Evolutionary conservation across 2,888 invertebrate species (phyloP), one percentile per base, ranked within the genome.

Genomic region (Caenorhabditis wallacei): DNA sequence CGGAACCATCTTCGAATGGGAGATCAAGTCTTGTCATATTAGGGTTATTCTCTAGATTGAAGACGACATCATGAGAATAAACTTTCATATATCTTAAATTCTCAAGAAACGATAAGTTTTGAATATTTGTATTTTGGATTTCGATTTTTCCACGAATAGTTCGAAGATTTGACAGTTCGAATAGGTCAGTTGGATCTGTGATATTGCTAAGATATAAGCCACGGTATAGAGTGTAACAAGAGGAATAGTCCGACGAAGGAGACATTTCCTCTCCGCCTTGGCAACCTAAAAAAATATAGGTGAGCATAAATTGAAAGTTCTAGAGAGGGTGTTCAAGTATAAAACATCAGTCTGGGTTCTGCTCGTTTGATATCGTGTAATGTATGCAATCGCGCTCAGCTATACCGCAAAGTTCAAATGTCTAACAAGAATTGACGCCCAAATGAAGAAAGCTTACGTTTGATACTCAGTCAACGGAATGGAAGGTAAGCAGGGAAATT

Each of bases 21-120:
- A 24, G 13, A 0, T 1, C 43, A 11, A 61, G 26, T 43, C 61
- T 61, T 11, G 43, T 61, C 61, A 61, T 61, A 1, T 61, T 16
- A 2, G 43, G 26, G 24, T 61, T 61, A n/a, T 61, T 46, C n/a
- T 26, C 43, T 13, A 61, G 26, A 26, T 61, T 61, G 26, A 61
- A 26, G 0, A 24, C 26, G 18, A 48, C 2, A 48, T n/a, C n/a
- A 4, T 48, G 3, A 3, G n/a, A 13, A 18, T 18, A 2, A 2
- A 18, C 2, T 18, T 8, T n/a, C 46, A 48, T 13, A 48, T 48
- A 1, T 18, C 8, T 3, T 2, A 59, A 20, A 1, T 22, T 22
- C n/a, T 24, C 1, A 3, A 61, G n/a, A 4, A 61, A 61, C 0
- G 61, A 61, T 10, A 43, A 43, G 18, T 61, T 26, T 43, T 59